Base-by-base conservation (phyloP, 2,113 vertebrate species). In the Cheilinus undulatus region DNA sequence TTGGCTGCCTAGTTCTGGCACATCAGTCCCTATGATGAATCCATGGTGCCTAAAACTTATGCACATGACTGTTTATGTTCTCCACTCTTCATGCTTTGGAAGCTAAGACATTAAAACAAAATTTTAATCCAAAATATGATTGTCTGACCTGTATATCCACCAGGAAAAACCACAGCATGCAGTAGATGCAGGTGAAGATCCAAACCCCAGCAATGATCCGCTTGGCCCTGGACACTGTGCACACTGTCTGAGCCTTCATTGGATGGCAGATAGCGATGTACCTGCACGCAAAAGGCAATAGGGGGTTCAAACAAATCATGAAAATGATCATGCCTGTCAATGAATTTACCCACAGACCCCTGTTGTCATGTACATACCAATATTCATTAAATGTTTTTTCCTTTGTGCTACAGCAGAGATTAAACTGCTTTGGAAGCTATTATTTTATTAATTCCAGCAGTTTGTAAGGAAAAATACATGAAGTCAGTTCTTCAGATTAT, bases 121-220 rank as follows among this genome's bases (percentile, higher is more conserved):
- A 17, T 1, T 11, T 4, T 7, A 12, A 50, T 23, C 13, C 2
- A 26, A 22, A 46, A 56, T 5, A 11, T n/a, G 5, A 61, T 46
- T 19, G 2, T 64, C 78, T 60, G 4, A 93, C 86, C 38, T 94
- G 91, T 69, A 95, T 94, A 78, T 96, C 95, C 57, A 94, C 94
- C 80, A 95, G 88, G 91, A 96, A 96, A 64, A 95, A 93, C 94
- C 96, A 95, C 38, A 95, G 73, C 87, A 92, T 91, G 87, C 95
- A 95, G 83, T 95, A 95, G 56, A 94, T 19, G 0, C 93, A 94
- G 30, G 87, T 95, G 77, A 93, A 85, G 34, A 86, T 82, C 95
- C 95, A 95, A 26, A 95, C 83, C 0, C 89, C 85, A 0, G 91
- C 64, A 3, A 95, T 92, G 82, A 96, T 94, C 32, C 91, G 76